phyloP scores from a whole-genome alignment of 2,113 vertebrate species.

The Hypocryptadius cinnamomeus region DNA sequence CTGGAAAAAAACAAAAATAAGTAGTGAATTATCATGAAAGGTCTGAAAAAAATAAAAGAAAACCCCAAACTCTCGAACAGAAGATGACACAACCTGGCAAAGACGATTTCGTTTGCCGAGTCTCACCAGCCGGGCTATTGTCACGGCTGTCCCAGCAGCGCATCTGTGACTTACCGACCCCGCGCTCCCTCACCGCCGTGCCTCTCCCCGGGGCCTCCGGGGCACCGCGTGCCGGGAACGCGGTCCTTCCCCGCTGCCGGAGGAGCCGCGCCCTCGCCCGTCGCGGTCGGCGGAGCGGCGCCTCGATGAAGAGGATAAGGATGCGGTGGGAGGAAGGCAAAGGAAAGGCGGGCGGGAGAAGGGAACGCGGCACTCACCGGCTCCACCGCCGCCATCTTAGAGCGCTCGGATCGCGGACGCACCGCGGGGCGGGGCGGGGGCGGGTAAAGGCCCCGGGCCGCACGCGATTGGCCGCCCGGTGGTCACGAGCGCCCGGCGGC shows the following conservation, averaged over 20 bases:
- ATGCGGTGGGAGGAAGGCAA: background rate
- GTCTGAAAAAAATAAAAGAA: fast-evolving
- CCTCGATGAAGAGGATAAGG: background rate
- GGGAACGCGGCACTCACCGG: constrained; percentile 82
- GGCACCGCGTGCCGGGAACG: fast-evolving
- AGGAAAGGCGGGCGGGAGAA: background rate
- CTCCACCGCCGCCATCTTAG: constrained; percentile 94
- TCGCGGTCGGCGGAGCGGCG: background rate
- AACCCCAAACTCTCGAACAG: too few species aligned
- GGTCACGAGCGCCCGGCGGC: constrained; percentile 61
- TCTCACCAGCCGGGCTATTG: fast-evolving
- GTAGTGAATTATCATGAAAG: fast-evolving
- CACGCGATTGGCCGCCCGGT: constrained; percentile 69
- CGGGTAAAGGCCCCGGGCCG: constrained; percentile 47
- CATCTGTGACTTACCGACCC: fast-evolving
- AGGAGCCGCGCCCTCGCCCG: background rate
- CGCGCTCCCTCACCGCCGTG: background rate
- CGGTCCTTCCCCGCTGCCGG: background rate
- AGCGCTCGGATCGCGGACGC: constrained; percentile 68
- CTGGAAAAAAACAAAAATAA: background rate
- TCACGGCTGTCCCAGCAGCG: background rate
- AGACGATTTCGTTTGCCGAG: background rate
- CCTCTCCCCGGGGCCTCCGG: too few species aligned
- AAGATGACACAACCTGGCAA: background rate
- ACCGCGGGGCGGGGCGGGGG: constrained; percentile 63